These are phyloP conservation scores for Tringa solitaria DNA, from an alignment of 2,113 vertebrate species.

Conservation along the genomic window DNA sequence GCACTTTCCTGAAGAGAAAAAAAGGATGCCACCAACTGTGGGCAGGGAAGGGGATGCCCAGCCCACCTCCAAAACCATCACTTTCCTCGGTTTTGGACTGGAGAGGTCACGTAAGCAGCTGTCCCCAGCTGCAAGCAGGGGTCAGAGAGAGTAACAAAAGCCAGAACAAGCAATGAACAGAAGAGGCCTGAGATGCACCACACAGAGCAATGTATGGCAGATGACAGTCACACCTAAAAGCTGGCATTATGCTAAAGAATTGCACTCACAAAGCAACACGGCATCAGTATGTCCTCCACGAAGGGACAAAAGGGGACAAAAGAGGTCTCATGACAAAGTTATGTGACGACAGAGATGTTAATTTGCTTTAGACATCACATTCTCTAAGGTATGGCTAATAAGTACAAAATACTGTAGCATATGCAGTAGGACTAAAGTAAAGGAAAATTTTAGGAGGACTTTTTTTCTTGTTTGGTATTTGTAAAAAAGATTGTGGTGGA, in stretches of 20 bases:
- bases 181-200: background rate
- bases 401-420: background rate
- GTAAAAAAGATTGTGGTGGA: background rate
- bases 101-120: background rate
- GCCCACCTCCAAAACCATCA: background rate
- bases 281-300: background rate
- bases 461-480: background rate
- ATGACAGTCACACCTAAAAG: background rate
- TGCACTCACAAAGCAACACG: background rate
- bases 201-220: background rate
- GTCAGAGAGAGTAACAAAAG: background rate
- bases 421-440: background rate
- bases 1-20: background rate
- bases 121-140: background rate
- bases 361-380: background rate
- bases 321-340: background rate
- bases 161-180: background rate
- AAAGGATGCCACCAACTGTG: fast-evolving
- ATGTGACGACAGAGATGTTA: background rate
- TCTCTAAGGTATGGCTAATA: background rate
- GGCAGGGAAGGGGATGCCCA: background rate
- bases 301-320: background rate
- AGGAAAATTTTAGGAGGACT: background rate
- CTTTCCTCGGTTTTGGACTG: fast-evolving
- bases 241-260: background rate